phyloP scores from a whole-genome alignment of 1,140 invertebrate genomes.

The Saccostrea glomerata region DNA sequence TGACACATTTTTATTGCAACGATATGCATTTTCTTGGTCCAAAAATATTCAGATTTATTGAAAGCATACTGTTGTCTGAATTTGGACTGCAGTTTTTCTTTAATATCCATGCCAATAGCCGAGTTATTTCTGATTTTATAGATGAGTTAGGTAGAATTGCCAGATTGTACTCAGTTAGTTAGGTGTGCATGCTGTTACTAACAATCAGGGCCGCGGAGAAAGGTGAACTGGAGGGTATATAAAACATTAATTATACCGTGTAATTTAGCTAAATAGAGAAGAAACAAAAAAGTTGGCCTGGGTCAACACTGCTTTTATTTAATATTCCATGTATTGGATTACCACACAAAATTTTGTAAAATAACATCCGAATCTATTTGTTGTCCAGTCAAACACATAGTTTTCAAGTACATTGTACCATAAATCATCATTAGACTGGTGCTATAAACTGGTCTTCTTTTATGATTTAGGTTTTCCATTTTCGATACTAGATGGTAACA shows the following conservation, averaged over 20 bases:
- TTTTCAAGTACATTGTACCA: too few relatives aligned
- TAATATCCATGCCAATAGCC: neutral
- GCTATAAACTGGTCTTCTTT: neutral
- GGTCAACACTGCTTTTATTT: too few relatives aligned
- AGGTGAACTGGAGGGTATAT: neutral
- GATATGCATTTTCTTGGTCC: neutral
- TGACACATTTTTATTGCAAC: neutral
- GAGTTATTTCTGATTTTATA: slow-evolving; percentile 2
- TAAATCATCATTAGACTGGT: neutral
- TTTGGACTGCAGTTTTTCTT: neutral
- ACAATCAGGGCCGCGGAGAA: neutral
- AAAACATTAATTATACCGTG: too few relatives aligned
- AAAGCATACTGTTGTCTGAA: neutral
- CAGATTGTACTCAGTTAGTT: neutral
- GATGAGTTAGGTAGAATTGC: neutral
- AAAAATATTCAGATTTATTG: neutral
- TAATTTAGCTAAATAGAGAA: too few relatives aligned
- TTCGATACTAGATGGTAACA: neutral
- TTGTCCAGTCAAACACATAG: too few relatives aligned
- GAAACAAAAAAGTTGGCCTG: too few relatives aligned
- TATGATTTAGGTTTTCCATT: slow-evolving; percentile 20
- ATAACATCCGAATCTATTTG: too few relatives aligned
- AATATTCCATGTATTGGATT: too few relatives aligned
- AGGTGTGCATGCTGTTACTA: slow-evolving; percentile 24
- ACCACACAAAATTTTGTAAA: too few relatives aligned